Percentiles rank a stretch among this genome's conserved stretches.
These are phyloP conservation scores for Cremastinae sp. DNA, from an alignment of 2,888 invertebrate genomes.

Conservation along the genomic window DNA sequence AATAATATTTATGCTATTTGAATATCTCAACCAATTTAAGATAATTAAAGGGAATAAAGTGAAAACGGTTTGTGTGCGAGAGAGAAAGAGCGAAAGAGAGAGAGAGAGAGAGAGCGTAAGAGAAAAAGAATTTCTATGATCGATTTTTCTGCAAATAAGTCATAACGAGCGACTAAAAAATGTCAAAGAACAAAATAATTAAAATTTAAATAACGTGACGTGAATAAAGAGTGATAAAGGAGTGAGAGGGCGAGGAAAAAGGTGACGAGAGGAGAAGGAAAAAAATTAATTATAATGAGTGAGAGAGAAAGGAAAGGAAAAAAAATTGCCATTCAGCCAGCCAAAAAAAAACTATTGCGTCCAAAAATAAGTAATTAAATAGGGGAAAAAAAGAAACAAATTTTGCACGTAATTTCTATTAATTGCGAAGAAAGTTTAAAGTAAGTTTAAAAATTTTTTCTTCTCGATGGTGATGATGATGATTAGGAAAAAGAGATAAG, in stretches of 20 bases:
- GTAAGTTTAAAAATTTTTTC: slow-evolving; percentile 63
- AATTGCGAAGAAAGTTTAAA: slow-evolving; percentile 60
- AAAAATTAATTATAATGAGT: slow-evolving; percentile 43
- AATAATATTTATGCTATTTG: slow-evolving; percentile 73
- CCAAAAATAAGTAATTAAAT: slow-evolving; percentile 69
- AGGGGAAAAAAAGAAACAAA: slow-evolving; percentile 64
- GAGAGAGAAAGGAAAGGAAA: slow-evolving; percentile 38
- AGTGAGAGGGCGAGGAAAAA: slow-evolving; percentile 32
- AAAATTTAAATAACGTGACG: slow-evolving; percentile 36
- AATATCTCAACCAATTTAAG: slow-evolving; percentile 70
- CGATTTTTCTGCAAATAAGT: slow-evolving; percentile 49
- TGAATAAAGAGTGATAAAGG: background rate
- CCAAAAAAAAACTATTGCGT: slow-evolving; percentile 75
- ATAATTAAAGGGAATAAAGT: slow-evolving; percentile 61
- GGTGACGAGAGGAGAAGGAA: slow-evolving; percentile 47
- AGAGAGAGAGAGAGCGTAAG: slow-evolving; percentile 45
- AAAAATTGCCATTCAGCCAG: slow-evolving; percentile 68
- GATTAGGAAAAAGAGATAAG: slow-evolving; percentile 43
- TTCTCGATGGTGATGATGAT: slow-evolving; percentile 46
- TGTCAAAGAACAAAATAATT: slow-evolving; percentile 35
- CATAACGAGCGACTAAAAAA: slow-evolving; percentile 27
- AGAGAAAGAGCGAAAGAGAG: slow-evolving; percentile 53
- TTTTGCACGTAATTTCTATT: slow-evolving; percentile 67
- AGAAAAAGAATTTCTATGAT: slow-evolving; percentile 40
- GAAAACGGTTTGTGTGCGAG: background rate